A percentile compares a stretch with the other conserved stretches of the same genome.
Conservation (phyloP, 2,113 vertebrate species). For the Pristiophorus japonicus region DNA sequence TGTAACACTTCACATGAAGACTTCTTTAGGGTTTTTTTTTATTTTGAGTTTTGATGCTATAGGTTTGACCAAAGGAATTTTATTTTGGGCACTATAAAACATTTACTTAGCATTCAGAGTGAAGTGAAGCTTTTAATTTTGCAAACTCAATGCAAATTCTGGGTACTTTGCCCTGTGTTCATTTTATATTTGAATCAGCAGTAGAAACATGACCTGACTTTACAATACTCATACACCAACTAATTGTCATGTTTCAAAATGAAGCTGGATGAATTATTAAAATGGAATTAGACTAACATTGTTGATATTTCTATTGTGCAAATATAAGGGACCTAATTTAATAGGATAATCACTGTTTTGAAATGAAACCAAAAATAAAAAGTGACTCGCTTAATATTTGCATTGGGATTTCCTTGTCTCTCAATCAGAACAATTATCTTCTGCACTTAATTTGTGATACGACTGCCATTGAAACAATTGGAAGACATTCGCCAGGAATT, state of each 20-base stretch:
- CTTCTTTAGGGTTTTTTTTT: no score
- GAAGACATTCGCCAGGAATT: neutral
- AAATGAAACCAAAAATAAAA: constrained; percentile 26
- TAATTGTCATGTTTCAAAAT: neutral
- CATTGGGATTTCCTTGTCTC: neutral
- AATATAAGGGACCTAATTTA: neutral
- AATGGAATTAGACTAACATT: neutral
- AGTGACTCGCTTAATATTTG: neutral
- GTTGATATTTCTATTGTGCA: neutral
- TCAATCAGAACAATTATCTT: neutral
- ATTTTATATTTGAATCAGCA: neutral
- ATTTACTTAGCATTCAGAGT: neutral
- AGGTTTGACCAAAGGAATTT: neutral
- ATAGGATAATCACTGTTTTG: neutral
- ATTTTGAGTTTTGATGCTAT: neutral
- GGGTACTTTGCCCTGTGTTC: neutral
- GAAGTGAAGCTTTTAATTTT: neutral
- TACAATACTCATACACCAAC: neutral
- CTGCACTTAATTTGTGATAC: neutral
- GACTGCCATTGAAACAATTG: neutral
- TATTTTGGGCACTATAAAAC: neutral
- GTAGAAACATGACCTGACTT: neutral
- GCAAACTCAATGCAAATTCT: neutral
- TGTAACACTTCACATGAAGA: no score
- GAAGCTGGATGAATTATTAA: neutral